These are phyloP conservation scores for Scotopteryx bipunctaria DNA, from an alignment of 2,888 invertebrate genomes.

Conservation along the genomic window DNA sequence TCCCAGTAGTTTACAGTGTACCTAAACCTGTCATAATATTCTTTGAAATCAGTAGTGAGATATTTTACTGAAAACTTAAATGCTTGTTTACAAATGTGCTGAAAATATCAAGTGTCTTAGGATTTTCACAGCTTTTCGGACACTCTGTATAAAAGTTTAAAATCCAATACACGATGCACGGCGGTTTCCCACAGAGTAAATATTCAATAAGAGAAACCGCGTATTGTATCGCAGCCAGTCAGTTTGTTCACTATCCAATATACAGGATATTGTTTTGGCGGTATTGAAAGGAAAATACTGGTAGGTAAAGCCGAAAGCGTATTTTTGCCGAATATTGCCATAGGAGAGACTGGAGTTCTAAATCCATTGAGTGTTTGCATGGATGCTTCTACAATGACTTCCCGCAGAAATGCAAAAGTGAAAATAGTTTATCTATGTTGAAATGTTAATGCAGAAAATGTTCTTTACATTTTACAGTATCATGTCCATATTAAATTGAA, in stretches of 20 bases:
- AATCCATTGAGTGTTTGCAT: constrained; percentile 4
- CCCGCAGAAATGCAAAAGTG: not conserved
- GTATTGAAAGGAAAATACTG: constrained; percentile 50
- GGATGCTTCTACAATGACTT: not conserved
- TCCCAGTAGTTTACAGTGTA: no score
- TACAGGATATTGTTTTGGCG: constrained; percentile 65
- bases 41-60: no score
- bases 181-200: constrained; percentile 56
- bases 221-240: constrained; percentile 63
- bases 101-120: not conserved
- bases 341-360: not conserved
- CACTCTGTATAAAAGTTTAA: constrained; percentile 31
- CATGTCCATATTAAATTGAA: no score
- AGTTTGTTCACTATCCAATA: constrained; percentile 71
- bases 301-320: constrained; percentile 26
- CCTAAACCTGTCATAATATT: no score
- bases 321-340: constrained; percentile 15
- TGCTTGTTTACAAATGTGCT: no score
- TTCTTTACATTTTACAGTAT: no score
- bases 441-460: not conserved
- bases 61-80: no score
- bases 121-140: constrained; percentile 35
- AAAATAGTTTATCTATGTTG: not conserved
- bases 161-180: constrained; percentile 37
- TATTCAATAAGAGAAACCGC: constrained; percentile 66